Evolutionary conservation across 2,113 vertebrate genomes (phyloP), one percentile per base, ranked within the genome.

Genomic region (Hippocampus comes): DNA sequence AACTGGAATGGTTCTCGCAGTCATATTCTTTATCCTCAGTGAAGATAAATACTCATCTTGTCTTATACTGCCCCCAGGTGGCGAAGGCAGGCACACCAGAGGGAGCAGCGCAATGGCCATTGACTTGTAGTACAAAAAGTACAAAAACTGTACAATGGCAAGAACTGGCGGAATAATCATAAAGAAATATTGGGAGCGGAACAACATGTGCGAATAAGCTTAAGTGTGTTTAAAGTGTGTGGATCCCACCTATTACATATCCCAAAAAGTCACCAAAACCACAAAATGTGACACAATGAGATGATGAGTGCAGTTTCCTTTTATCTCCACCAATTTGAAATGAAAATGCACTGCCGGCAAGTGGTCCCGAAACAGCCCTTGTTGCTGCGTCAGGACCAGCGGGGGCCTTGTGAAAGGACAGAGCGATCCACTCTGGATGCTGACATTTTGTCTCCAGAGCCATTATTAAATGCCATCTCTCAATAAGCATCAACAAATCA

Each of bases 391-490:
- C 38, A 42, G 63, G 10, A 42, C 10, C 9, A 70, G 63, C 4
- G 34, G 1, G 43, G 9, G 53, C 18, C 2, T 0, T 66, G 66
- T 56, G 63, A 59, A 1, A 27, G 38, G 70, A 80, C 14, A 12
- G 65, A 67, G 48, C 30, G n/a, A 14, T 12, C 56, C 18, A 1
- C 68, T 70, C 20, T 55, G 27, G 53, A 63, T 53, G 53, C 25
- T 79, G 74, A 75, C 74, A 79, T 80, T 82, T 82, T 51, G 21
- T 63, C 49, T 70, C 76, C 78, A 73, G 63, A 77, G 76, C 76
- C 65, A 68, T 67, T 59, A 70, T 74, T 70, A 64, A 84, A 78
- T 78, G 65, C 60, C 70, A 79, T 74, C 70, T 63, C 67, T 20
- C 57, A 63, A 59, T 34, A 55, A 63, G 70, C 69, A 49, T 49